Conservation (phyloP, 2,888 invertebrate genomes). For the Drosophila fulvimacula region DNA sequence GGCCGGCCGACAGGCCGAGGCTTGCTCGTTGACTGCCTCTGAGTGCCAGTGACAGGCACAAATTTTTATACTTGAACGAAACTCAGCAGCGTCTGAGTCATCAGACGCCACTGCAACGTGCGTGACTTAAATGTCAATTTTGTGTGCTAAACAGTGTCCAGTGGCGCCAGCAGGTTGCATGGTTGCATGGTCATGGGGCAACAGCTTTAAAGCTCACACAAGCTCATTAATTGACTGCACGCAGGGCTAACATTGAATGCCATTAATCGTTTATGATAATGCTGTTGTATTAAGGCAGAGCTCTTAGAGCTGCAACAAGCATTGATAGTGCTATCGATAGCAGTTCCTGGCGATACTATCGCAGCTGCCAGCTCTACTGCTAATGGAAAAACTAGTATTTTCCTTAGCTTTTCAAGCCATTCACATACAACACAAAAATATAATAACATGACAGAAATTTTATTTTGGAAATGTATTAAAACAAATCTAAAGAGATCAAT, state of each 20-base stretch:
- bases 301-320: background rate
- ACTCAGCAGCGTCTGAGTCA: conserved; percentile 1
- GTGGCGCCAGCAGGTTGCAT: conserved; percentile 15
- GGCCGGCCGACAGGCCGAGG: background rate
- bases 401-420: no score
- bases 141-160: conserved; percentile 20
- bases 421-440: no score
- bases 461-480: no score
- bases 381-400: no score
- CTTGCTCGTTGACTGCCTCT: conserved; percentile 20
- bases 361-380: no score
- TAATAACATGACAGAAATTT: no score
- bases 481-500: no score
- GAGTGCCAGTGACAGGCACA: conserved; percentile 41
- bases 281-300: background rate
- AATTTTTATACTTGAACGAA: conserved; percentile 49
- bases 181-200: no score
- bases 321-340: no score
- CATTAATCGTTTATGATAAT: conserved; percentile 4
- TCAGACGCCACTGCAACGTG: conserved; percentile 29
- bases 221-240: conserved; percentile 14
- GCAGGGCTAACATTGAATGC: background rate
- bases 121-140: conserved; percentile 68
- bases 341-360: no score
- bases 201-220: conserved; percentile 12